These are phyloP conservation scores for Galerucella pusilla DNA, from an alignment of 2,888 invertebrate species.

Conservation along the genomic window DNA sequence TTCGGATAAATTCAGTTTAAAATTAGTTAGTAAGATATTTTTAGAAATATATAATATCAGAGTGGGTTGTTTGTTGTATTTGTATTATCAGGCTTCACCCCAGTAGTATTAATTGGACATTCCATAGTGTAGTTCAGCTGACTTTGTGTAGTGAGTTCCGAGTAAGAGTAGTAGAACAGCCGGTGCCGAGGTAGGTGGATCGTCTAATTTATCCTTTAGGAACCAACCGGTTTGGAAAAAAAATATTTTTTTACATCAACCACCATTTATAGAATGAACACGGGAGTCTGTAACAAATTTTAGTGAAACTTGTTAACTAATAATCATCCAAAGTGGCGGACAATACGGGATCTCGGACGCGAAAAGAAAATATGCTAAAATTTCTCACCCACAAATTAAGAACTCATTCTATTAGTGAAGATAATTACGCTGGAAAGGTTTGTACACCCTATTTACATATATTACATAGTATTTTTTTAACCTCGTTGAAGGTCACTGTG, in stretches of 20 bases:
- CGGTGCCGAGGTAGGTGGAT: constrained; percentile 55
- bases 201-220: constrained; percentile 37
- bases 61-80: not conserved
- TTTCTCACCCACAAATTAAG: constrained; percentile 87
- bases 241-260: constrained; percentile 14
- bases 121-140: constrained; percentile 67
- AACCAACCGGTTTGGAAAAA: constrained; percentile 52
- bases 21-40: not conserved
- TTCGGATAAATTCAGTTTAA: not conserved
- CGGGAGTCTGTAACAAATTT: constrained; percentile 42
- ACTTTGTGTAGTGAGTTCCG: constrained; percentile 55
- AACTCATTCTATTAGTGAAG: constrained; percentile 88
- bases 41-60: not conserved
- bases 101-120: constrained; percentile 62
- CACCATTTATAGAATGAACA: constrained; percentile 49
- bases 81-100: not conserved
- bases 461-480: constrained; percentile 53
- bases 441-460: constrained; percentile 60
- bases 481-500: constrained; percentile 67
- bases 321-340: constrained; percentile 61
- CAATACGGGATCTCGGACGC: constrained; percentile 62
- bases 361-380: constrained; percentile 82
- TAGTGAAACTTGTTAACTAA: constrained; percentile 32
- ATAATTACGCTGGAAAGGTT: constrained; percentile 81
- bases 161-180: constrained; percentile 66